Conservation (phyloP, 2,797 vertebrate species). For the Lithobates pipiens region DNA sequence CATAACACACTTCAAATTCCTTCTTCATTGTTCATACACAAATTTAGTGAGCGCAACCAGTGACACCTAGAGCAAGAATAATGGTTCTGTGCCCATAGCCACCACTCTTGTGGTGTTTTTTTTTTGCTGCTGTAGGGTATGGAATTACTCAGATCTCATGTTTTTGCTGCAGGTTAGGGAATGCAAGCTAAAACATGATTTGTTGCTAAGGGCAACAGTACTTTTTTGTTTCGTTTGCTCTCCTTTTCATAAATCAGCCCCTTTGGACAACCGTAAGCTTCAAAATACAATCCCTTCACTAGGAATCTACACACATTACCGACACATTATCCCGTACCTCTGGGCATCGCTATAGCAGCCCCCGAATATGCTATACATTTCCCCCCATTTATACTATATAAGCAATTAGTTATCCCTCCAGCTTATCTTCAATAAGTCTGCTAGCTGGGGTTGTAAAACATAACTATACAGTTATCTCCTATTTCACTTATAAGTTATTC, state of each 20-base stretch:
- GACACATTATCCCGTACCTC: constrained; percentile 12
- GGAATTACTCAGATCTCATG: background rate
- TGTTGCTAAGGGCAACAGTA: background rate
- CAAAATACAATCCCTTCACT: background rate
- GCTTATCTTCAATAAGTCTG: constrained; percentile 9
- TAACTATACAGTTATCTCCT: constrained; percentile 28
- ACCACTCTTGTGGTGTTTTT: too few species aligned
- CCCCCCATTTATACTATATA: constrained; percentile 22
- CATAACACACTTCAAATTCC: too few species aligned
- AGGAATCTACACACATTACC: constrained; percentile 4
- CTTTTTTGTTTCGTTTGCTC: background rate
- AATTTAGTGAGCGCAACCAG: too few species aligned
- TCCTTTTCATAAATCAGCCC: background rate
- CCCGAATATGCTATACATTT: background rate
- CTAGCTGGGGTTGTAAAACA: constrained; percentile 36
- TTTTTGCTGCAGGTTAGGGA: background rate
- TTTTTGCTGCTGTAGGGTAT: background rate
- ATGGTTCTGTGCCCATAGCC: background rate
- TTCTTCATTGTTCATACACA: too few species aligned
- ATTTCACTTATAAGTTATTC: constrained; percentile 51
- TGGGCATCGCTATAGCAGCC: constrained; percentile 5
- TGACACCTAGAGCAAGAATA: background rate
- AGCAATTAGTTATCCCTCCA: constrained; percentile 46
- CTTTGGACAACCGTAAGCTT: background rate
- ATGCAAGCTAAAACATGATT: background rate